Percentiles rank a stretch among this genome's conserved stretches.
These are phyloP conservation scores for Steatocranus sp. DNA, from an alignment of 2,797 vertebrate genomes.

Conservation along the genomic window DNA sequence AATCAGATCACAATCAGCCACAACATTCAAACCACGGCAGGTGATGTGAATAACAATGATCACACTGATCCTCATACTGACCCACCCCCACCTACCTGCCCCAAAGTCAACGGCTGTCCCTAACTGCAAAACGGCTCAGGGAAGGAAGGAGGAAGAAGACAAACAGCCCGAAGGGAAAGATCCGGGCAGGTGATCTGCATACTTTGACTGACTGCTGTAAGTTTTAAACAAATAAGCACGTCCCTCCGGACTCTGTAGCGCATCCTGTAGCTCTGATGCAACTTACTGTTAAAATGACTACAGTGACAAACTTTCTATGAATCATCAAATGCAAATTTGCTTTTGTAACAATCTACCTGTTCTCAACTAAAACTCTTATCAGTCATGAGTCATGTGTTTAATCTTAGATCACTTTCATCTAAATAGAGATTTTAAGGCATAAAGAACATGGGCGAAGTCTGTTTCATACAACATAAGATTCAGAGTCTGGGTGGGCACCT, in stretches of 20 bases:
- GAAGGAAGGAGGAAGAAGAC: neutral
- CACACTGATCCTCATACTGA: neutral
- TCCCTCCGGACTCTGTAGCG: neutral
- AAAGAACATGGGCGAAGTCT: neutral
- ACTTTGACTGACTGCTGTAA: neutral
- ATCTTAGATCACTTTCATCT: accelerated
- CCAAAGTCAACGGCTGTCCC: neutral
- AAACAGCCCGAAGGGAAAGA: neutral
- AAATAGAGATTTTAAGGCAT: neutral
- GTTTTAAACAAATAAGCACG: neutral
- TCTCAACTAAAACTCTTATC: neutral
- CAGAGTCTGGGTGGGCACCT: constrained; percentile 27
- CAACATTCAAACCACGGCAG: neutral
- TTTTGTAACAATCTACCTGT: neutral
- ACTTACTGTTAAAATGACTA: neutral
- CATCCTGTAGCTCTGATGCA: neutral
- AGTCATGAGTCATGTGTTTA: neutral
- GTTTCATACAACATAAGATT: neutral
- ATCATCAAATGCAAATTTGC: neutral
- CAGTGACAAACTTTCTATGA: neutral
- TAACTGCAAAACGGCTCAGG: neutral
- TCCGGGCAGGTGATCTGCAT: neutral
- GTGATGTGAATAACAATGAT: neutral
- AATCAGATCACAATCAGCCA: neutral
- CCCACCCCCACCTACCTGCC: neutral